Percentiles rank a stretch among this genome's conserved stretches.
Evolutionary conservation across 2,113 vertebrate species (phyloP).

Genomic region (Hippocampus zosterae): DNA sequence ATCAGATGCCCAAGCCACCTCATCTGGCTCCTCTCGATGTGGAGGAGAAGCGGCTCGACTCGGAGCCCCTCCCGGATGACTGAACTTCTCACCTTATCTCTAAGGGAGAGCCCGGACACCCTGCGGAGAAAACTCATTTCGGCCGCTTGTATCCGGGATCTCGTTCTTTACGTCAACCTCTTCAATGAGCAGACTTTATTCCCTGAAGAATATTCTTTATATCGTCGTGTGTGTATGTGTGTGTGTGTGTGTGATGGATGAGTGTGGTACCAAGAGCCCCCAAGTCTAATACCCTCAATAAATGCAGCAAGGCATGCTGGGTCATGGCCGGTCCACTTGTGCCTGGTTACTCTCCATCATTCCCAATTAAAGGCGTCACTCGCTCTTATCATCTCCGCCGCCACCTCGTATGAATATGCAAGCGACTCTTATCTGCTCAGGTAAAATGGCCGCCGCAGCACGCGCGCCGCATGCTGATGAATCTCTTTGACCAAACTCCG

Average conservation of each 20-base stretch:
- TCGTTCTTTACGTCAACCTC: no score
- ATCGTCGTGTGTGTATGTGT: no score
- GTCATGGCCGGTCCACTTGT: conserved; percentile 55
- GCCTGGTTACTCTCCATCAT: conserved; percentile 68
- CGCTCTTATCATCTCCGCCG: conserved; percentile 58
- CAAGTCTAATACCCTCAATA: conserved; percentile 68
- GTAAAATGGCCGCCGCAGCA: conserved; percentile 41
- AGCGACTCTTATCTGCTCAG: conserved; percentile 56
- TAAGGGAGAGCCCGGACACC: no score
- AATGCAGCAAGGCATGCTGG: conserved; percentile 69
- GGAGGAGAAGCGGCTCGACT: no score
- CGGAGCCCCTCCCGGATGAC: no score
- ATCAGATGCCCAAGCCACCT: no score
- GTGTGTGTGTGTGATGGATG: conserved; percentile 16
- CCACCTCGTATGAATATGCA: conserved; percentile 69
- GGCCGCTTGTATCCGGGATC: no score
- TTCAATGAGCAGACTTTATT: no score
- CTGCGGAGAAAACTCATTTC: no score
- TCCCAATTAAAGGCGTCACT: conserved; percentile 70
- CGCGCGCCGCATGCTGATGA: background rate
- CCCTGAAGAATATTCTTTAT: no score
- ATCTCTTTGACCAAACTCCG: background rate
- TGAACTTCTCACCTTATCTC: no score
- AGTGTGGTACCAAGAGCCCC: conserved; percentile 7
- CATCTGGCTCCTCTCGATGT: no score